Evolutionary conservation across 2,888 invertebrate species (phyloP), one percentile per base, ranked within the genome.

Genomic region (Pollenia angustigena): DNA sequence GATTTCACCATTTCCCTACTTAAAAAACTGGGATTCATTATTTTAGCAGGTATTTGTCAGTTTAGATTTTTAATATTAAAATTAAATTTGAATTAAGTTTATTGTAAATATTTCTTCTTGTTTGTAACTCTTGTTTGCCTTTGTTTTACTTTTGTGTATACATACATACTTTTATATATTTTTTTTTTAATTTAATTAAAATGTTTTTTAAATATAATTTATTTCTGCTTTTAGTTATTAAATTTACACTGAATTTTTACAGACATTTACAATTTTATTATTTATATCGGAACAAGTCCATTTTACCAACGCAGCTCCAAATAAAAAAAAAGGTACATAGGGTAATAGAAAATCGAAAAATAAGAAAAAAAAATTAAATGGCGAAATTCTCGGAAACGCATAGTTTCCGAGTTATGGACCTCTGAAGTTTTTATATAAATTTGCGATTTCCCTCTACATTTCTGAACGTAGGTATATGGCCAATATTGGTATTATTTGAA

Each of bases 161-260:
- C 54, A 74, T 48, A 56, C 54, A 52, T 58, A 32, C 42, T n/a
- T 50, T 60, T 44, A 12, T 44, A 46, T 68, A 60, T 60, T 18
- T 71, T 85, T 76, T 18, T 76, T 85, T 76, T 18, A 62, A 72
- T 40, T 54, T 54, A 54, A 23, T 56, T 40, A 74, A 42, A 14
- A 64, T 32, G 46, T 68, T 42, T 23, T 71, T 23, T 32, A 9
- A 32, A 32, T 81, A 62, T 56, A 42, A 11, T 64, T 44, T 50
- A 11, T 69, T 69, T 74, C 58, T 16, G n/a, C 46, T 76, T 76
- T 54, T 66, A 52, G 11, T 80, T 80, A 69, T 18, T 16, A 9
- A 83, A 83, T 83, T 76, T 83, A 83, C 79, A 83, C 60, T 58
- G 60, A 78, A 60, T 69, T 85, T 82, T 80, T 86, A 86, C 83